Evolutionary conservation across 1,140 invertebrate genomes (phyloP).

Genomic region (Heliothis subflexa): DNA sequence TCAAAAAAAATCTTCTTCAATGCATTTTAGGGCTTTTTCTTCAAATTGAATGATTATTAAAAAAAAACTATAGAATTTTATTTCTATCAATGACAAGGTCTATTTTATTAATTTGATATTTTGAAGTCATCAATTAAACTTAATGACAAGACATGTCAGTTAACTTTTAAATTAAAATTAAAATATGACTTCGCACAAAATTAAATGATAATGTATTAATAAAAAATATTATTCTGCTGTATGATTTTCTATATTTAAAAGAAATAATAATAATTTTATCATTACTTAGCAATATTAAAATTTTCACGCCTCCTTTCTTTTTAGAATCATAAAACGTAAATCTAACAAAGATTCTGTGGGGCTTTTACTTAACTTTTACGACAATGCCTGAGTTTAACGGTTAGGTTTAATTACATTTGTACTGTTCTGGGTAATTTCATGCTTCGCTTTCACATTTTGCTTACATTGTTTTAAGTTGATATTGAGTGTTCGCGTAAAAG

Average conservation of each 20-base stretch:
- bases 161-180: too few relatives aligned
- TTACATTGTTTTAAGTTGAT: conserved; percentile 79
- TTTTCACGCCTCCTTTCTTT: conserved; percentile 52
- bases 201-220: too few relatives aligned
- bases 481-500: conserved; percentile 72
- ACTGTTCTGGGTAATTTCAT: conserved; percentile 67
- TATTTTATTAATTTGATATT: too few relatives aligned
- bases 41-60: not conserved
- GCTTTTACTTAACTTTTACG: conserved; percentile 72
- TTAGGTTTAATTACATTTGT: conserved; percentile 70
- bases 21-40: not conserved
- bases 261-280: conserved; percentile 46
- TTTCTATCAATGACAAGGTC: too few relatives aligned
- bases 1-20: not conserved
- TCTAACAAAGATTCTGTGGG: conserved; percentile 65
- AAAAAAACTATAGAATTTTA: too few relatives aligned
- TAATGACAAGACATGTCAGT: too few relatives aligned
- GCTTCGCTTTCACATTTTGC: conserved; percentile 68
- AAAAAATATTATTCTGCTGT: not conserved
- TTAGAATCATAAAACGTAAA: conserved; percentile 59
- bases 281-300: conserved; percentile 55
- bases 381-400: conserved; percentile 70
- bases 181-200: too few relatives aligned
- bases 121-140: too few relatives aligned
- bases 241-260: conserved; percentile 16